Base-by-base conservation (phyloP, 2,888 invertebrate species). In the Amiota minor region DNA sequence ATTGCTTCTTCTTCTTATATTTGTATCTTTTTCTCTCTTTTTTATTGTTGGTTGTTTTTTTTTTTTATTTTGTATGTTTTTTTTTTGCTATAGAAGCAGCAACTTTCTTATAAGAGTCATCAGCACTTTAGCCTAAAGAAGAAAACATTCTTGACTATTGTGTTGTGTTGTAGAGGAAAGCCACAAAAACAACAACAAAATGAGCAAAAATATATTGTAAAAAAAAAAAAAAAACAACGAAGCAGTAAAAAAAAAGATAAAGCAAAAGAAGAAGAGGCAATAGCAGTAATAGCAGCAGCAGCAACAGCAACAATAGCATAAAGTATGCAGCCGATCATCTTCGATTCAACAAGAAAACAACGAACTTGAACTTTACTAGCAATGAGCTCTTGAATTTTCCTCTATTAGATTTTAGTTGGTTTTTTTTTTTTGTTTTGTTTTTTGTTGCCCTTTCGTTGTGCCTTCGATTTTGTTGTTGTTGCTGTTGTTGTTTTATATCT, bases 341-440 rank as follows among this genome's bases (percentile, higher is more conserved):
- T 72, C 53, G 47, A 20, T 62, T n/a, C 74, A 74, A 53, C 74
- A 79, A 81, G 80, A 84, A 61, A 72, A 67, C 53, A 67, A 53
- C 67, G 59, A 76, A 72, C 85, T 85, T 85, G 85, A 86, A 84
- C 84, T 86, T 82, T 85, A 82, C 82, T 76, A 77, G 82, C 85
- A 81, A 81, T 81, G 82, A 84, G 81, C 73, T 75, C 78, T 86
- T 79, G 78, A 82, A 80, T 83, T 85, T 85, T 78, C 78, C 68
- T 35, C 35, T 65, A 59, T 73, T 72, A 70, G 73, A 71, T 76
- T 74, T 76, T 75, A 72, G 71, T 74, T 68, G 47, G 45, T 23
- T 49, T 65, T 74, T 35, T 70, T 64, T 71, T 78, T 74, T 49
- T 67, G n/a, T 23, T 18, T 50, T 49, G 14, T 9, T 23, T 14